Conservation (phyloP, 2,113 vertebrate species). For the Pseudorhombus dupliciocellatus region DNA sequence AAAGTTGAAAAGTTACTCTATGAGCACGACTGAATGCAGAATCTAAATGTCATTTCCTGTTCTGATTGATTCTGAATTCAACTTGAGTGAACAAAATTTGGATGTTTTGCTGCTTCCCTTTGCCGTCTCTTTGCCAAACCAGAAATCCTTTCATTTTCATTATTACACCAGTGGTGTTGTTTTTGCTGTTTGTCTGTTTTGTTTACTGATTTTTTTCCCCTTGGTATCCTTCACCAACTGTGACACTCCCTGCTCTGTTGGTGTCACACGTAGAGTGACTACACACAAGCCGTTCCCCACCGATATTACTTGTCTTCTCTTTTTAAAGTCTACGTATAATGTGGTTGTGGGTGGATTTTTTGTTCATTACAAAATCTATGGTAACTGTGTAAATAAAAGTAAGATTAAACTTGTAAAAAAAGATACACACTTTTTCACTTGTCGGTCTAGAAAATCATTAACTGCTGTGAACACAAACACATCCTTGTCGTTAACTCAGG, state of each 20-base stretch:
- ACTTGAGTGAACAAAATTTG: neutral
- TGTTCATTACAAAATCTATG: neutral
- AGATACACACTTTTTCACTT: too few relatives aligned
- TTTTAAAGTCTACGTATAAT: neutral
- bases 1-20: neutral
- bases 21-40: neutral
- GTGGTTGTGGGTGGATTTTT: neutral
- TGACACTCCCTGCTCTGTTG: conserved; percentile 48
- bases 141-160: neutral
- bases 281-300: conserved; percentile 29
- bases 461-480: conserved; percentile 12
- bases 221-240: neutral
- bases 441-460: conserved; percentile 11
- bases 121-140: conserved; percentile 28
- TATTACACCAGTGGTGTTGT: neutral
- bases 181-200: neutral
- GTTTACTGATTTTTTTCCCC: neutral
- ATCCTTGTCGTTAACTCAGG: too few relatives aligned
- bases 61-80: neutral
- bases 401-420: neutral
- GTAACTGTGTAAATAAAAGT: neutral
- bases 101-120: neutral
- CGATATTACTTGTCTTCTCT: neutral
- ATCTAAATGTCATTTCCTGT: neutral
- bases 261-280: conserved; percentile 40